Evolutionary conservation across 1,140 invertebrate species (phyloP), one percentile per base, ranked within the genome.

Genomic region (Lepidostoma basale): DNA sequence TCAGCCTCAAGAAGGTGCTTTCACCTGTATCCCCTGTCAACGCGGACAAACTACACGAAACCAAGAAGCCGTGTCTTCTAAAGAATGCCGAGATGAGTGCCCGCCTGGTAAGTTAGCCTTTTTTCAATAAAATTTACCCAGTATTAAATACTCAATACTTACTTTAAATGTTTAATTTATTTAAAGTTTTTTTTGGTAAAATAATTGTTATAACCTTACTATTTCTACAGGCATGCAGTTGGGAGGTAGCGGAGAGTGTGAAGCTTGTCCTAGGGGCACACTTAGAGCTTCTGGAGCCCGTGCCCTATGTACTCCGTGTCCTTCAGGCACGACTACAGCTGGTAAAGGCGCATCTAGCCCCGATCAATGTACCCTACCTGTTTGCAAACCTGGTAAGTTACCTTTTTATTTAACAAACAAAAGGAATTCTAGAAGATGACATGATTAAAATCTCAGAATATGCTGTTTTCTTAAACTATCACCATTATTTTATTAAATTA

Each of bases 41-140:
- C 85, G 96, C 56, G 96, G 95, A 8, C 94, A 97, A 79, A 98
- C 96, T 1, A 98, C 96, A 0, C 84, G 95, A 45, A 96, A 94
- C 3, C 89, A 90, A 6, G 95, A 97, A 77, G 95, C 96, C 0
- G 92, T 94, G 2, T 96, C 95, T 0, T 85, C 86, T 64, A 89
- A 91, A 76, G 93, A 95, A 81, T 96, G 94, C 74, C 85, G 93
- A 60, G 93, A 96, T 75, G 94, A 97, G 77, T 98, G 96, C 80
- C 90, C 89, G 14, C 94, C 92, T 64, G 96, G 81, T 81, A 79
- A 23, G 62, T 49, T 44, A 42, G 10, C 5, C 20, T 8, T 47
- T 22, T 22, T 36, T 36, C 9, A 45, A 4, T 14, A 45, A 16
- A 14, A 2, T 45, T 45, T 45, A n/a, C 9, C 10, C 16, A 36